Base-by-base conservation (phyloP, 2,888 invertebrate genomes). In the Arctia plantaginis region DNA sequence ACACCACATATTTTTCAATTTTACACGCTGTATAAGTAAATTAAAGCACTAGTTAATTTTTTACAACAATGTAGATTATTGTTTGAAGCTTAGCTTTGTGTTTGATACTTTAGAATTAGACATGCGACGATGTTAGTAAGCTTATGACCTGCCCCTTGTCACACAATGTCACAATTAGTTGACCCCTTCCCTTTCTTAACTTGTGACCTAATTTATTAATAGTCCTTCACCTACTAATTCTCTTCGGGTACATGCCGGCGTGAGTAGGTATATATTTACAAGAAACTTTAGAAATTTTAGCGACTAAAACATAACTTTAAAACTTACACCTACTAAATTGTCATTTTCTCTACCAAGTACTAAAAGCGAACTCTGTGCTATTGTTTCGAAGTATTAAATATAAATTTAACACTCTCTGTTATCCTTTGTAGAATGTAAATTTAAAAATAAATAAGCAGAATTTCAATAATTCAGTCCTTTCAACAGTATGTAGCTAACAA, bases 391-490 rank as follows among this genome's bases (percentile, higher is more conserved):
- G 7, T 41, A n/a, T 47, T 23, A 33, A 68, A 41, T 41, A 13
- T 27, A 44, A 33, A 35, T n/a, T 51, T 35, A 41, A 59, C n/a
- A 55, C 13, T 41, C 20, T 33, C 27, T 47, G 3, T 10, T 33
- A 4, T n/a, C 15, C 33, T 71, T 23, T 33, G 23, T 51, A 51
- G 33, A 8, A 71, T 39, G 47, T 39, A 71, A 51, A 71, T 51
- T 27, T 71, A 66, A 71, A 47, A 71, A 47, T 44, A 71, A 65
- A 66, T 66, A 27, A 4, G 27, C 20, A 66, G 35, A 47, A 47
- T 20, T 27, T 64, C 13, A 64, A 71, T 51, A 51, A 71, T 66
- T 71, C n/a, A n/a, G n/a, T 23, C n/a, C 6, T n/a, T 71, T 66
- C 35, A 71, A 71, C 39, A 33, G 64, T 44, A 33, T 27, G 39